Percentiles rank a stretch among this genome's conserved stretches.
Evolutionary conservation across 1,140 invertebrate species (phyloP).

Genomic region (Pogonognathellus flavescens): DNA sequence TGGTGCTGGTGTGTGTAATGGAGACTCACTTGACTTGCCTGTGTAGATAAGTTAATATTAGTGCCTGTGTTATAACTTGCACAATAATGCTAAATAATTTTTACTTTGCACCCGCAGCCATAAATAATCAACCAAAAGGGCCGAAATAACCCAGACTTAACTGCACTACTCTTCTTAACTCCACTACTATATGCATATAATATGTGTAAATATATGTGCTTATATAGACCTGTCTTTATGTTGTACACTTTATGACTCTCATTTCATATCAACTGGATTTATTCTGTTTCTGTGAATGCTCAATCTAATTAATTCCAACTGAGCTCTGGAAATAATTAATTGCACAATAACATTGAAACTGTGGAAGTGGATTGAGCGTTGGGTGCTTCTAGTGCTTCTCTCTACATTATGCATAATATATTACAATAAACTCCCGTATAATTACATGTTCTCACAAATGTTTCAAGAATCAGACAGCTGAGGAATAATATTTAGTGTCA

Average conservation of each 20-base stretch:
- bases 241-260: too few relatives aligned
- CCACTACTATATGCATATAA: neutral
- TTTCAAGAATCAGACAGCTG: neutral
- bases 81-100: slow-evolving; percentile 11
- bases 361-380: too few relatives aligned
- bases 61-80: too few relatives aligned
- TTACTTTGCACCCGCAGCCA: slow-evolving; percentile 4
- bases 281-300: neutral
- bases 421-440: neutral
- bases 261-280: too few relatives aligned
- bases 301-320: neutral
- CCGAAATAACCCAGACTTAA: neutral
- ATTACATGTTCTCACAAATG: neutral
- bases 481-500: slow-evolving; percentile 17
- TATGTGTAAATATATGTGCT: too few relatives aligned
- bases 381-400: too few relatives aligned
- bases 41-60: neutral
- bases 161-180: neutral
- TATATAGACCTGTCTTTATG: too few relatives aligned
- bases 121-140: slow-evolving; percentile 18
- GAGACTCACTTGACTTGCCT: neutral
- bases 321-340: slow-evolving; percentile 4
- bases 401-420: neutral
- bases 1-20: too few relatives aligned
- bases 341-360: neutral